phyloP scores from a whole-genome alignment of 2,113 vertebrate genomes.

The Theristicus caerulescens region DNA sequence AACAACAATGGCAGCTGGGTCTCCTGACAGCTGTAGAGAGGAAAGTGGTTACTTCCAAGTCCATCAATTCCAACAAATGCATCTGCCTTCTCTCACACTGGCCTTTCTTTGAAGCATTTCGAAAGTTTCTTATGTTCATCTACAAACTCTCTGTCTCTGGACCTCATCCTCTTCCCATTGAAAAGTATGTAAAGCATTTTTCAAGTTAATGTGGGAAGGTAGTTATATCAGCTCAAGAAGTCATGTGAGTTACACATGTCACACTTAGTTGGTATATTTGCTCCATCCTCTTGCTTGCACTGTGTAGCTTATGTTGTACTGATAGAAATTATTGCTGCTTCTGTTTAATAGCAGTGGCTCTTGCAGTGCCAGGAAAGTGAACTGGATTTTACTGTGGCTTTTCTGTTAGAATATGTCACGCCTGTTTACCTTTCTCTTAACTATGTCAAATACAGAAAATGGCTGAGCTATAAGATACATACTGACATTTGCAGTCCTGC shows the following conservation, averaged over 20 bases:
- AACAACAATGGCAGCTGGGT: slow-evolving; percentile 91
- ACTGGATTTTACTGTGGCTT: background rate
- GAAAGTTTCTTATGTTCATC: slow-evolving; percentile 96
- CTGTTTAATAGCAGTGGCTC: background rate
- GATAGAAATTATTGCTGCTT: background rate
- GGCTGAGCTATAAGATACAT: background rate
- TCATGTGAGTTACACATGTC: background rate
- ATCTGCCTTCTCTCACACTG: slow-evolving; percentile 98
- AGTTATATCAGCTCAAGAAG: background rate
- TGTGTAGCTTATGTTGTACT: background rate
- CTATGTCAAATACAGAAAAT: background rate
- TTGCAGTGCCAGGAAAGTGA: background rate
- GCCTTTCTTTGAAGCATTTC: slow-evolving; percentile 96
- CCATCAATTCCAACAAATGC: slow-evolving; percentile 94
- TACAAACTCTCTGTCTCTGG: slow-evolving; percentile 96
- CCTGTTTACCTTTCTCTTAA: background rate
- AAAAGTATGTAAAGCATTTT: slow-evolving; percentile 84
- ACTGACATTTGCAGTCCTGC: background rate
- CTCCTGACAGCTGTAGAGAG: slow-evolving; percentile 90
- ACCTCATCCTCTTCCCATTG: slow-evolving; percentile 95
- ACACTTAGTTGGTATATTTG: background rate
- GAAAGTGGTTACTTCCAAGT: slow-evolving; percentile 85
- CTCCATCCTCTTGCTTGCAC: background rate
- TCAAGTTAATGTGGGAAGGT: background rate
- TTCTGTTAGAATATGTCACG: background rate